Evolutionary conservation across 2,888 invertebrate genomes (phyloP).

Genomic region (Drosophila subsilvestris): DNA sequence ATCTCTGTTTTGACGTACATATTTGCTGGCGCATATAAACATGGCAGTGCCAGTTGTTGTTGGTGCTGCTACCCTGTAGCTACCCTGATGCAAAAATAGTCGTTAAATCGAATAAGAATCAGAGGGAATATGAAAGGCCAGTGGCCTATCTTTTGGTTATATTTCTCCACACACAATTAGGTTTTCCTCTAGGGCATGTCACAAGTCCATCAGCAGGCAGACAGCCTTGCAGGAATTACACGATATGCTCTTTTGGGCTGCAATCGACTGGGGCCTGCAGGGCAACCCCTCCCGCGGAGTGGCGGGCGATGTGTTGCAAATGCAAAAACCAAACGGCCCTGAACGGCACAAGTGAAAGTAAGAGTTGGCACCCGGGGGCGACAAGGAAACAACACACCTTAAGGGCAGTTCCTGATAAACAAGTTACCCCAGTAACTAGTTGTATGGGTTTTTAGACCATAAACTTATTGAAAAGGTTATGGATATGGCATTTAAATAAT

Average conservation of each 20-base stretch:
- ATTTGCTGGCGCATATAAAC: constrained; percentile 45
- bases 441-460: constrained; percentile 6
- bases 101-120: neutral
- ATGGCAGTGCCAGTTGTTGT: constrained; percentile 30
- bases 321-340: constrained; percentile 50
- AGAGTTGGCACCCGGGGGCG: constrained; percentile 15
- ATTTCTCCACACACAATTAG: too few species aligned
- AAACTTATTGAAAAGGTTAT: constrained; percentile 36
- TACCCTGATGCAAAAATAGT: neutral
- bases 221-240: too few species aligned
- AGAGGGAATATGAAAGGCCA: too few species aligned
- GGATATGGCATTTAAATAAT: constrained; percentile 45
- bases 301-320: constrained; percentile 17
- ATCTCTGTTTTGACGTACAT: constrained; percentile 45
- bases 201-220: neutral
- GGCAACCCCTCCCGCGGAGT: neutral
- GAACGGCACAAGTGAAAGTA: constrained; percentile 53
- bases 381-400: constrained; percentile 24
- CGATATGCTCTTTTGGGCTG: constrained; percentile 11
- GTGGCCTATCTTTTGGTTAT: neutral
- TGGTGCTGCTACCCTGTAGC: constrained; percentile 19
- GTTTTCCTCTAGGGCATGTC: neutral
- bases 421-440: constrained; percentile 32
- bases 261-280: neutral
- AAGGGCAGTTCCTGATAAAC: constrained; percentile 41